Evolutionary conservation across 2,888 invertebrate genomes (phyloP).

Genomic region (Macropis europaea): DNA sequence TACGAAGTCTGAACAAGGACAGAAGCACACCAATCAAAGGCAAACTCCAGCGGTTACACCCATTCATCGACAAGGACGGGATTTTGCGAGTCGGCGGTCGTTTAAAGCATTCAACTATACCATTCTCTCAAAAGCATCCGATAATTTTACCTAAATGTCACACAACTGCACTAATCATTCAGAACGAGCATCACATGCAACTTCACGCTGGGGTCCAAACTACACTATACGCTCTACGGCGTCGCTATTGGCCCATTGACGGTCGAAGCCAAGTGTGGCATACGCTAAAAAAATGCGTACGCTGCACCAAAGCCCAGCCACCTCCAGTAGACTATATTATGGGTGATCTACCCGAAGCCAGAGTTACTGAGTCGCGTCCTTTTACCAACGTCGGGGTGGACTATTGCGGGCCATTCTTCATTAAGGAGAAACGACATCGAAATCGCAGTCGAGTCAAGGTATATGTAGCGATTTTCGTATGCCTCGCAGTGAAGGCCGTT

Average conservation of each 20-base stretch:
- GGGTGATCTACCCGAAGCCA: slow-evolving; percentile 4
- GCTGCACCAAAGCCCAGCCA: background rate
- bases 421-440: background rate
- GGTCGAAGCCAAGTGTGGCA: background rate
- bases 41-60: background rate
- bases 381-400: no score
- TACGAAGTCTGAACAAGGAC: background rate
- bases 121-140: slow-evolving; percentile 6
- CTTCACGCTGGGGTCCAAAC: slow-evolving; percentile 4
- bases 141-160: background rate
- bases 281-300: background rate
- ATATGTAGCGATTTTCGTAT: slow-evolving; percentile 8
- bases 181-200: background rate
- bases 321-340: background rate
- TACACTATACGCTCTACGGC: background rate
- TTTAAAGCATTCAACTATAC: background rate
- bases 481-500: slow-evolving; percentile 7
- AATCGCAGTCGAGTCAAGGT: background rate
- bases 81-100: slow-evolving; percentile 2
- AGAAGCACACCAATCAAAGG: background rate
- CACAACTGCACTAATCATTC: background rate
- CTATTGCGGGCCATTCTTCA: no score
- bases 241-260: slow-evolving; percentile 1
- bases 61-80: slow-evolving; percentile 5
- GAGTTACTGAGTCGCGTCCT: background rate